Percentiles rank a stretch among this genome's conserved stretches.
phyloP scores from a whole-genome alignment of 2,888 invertebrate genomes.

The Sarcophaga subvicina region DNA sequence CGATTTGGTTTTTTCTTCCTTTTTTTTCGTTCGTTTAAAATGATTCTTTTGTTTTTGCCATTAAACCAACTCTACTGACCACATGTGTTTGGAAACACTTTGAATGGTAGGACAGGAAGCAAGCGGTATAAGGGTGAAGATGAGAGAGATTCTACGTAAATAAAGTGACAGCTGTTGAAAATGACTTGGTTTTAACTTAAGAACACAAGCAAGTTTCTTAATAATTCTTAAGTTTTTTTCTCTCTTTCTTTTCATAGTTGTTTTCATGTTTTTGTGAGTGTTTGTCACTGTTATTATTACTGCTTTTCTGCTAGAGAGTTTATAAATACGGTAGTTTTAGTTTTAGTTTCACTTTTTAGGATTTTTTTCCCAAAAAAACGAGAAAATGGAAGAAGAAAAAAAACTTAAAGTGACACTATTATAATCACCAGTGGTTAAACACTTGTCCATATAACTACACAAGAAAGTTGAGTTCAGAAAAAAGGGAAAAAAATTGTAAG shows the following conservation, averaged over 20 bases:
- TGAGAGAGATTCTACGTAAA: conserved; percentile 42
- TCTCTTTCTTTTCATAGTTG: no score
- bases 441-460: conserved; percentile 3
- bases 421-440: conserved; percentile 53
- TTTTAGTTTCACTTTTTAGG: not conserved
- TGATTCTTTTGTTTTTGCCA: conserved; percentile 24
- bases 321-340: conserved; percentile 42
- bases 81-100: conserved; percentile 55
- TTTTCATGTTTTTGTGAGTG: not conserved
- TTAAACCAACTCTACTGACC: conserved; percentile 57
- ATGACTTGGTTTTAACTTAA: conserved; percentile 56
- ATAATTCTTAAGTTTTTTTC: conserved; percentile 51
- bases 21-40: not conserved
- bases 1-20: not conserved
- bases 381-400: not conserved
- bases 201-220: conserved; percentile 51
- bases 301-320: conserved; percentile 34
- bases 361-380: not conserved
- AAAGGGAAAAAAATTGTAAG: conserved; percentile 4
- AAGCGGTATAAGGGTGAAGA: conserved; percentile 5
- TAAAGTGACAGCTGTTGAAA: conserved; percentile 65
- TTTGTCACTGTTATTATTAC: conserved; percentile 8
- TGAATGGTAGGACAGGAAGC: not conserved
- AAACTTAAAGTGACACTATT: conserved; percentile 52
- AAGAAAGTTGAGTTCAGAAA: not conserved